These are phyloP conservation scores for Tenodera sinensis DNA, from an alignment of 2,888 invertebrate genomes.

Conservation along the genomic window DNA sequence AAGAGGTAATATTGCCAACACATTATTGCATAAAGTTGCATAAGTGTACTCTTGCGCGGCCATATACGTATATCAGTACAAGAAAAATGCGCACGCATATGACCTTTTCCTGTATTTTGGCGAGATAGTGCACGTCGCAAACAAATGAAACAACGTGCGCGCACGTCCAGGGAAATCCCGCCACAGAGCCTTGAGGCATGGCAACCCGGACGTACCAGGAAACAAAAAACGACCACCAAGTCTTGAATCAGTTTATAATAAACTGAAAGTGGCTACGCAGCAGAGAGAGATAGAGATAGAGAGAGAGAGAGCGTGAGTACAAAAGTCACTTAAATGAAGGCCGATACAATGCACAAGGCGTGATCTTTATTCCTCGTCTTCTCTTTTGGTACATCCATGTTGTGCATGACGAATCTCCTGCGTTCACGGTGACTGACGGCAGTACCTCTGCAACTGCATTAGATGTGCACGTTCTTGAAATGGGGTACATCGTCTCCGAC, in stretches of 20 bases:
- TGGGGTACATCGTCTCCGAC: not conserved
- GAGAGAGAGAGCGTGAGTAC: not conserved
- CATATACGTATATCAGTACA: not conserved
- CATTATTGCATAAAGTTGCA: not conserved
- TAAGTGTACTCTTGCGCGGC: not conserved
- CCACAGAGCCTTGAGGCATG: conserved; percentile 25
- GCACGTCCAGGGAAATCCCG: conserved; percentile 22
- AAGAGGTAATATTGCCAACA: not conserved
- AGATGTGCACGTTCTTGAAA: not conserved
- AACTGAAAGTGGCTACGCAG: not conserved
- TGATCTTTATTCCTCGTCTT: not conserved
- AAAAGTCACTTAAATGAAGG: conserved; percentile 4
- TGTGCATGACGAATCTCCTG: not conserved
- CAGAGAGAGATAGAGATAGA: not conserved
- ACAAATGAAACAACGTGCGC: conserved; percentile 12
- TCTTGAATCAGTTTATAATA: not conserved
- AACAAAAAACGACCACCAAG: not conserved
- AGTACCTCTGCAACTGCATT: not conserved
- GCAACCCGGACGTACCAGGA: conserved; percentile 13
- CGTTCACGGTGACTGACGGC: not conserved
- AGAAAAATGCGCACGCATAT: not conserved
- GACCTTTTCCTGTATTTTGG: not conserved
- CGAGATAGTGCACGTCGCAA: not conserved
- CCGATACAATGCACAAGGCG: not conserved
- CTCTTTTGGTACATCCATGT: not conserved